A percentile compares a stretch with the other conserved stretches of the same genome.
Evolutionary conservation across 2,888 invertebrate genomes (phyloP).

Genomic region (Agrochola litura): DNA sequence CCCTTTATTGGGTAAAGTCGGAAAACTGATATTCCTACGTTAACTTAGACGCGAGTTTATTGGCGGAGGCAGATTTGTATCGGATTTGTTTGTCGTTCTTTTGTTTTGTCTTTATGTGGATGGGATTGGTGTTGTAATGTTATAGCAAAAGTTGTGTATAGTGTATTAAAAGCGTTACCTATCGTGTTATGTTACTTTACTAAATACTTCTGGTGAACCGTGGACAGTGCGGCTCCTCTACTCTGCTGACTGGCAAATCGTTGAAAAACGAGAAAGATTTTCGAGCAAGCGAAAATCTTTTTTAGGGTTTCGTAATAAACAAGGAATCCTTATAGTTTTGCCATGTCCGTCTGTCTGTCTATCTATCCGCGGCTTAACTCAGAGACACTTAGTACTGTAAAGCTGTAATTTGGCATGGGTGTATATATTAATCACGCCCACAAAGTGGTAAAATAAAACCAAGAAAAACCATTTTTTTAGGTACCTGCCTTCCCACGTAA

Average conservation of each 20-base stretch:
- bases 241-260: neutral
- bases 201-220: neutral
- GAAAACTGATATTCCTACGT: conserved; percentile 88
- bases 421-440: no score
- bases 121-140: conserved; percentile 22
- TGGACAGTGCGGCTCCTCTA: neutral
- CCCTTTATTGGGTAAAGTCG: conserved; percentile 89
- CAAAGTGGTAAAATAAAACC: no score
- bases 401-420: no score
- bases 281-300: neutral
- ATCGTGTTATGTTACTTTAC: neutral
- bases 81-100: conserved; percentile 73
- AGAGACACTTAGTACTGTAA: no score
- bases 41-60: conserved; percentile 85
- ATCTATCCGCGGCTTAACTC: no score
- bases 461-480: no score
- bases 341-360: no score
- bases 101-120: conserved; percentile 55
- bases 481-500: no score
- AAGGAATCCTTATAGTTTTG: no score
- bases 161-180: neutral
- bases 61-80: conserved; percentile 82
- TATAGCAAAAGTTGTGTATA: neutral
- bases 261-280: neutral
- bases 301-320: no score